Evolutionary conservation across 2,888 invertebrate genomes (phyloP).

Genomic region (Baccha elongata): DNA sequence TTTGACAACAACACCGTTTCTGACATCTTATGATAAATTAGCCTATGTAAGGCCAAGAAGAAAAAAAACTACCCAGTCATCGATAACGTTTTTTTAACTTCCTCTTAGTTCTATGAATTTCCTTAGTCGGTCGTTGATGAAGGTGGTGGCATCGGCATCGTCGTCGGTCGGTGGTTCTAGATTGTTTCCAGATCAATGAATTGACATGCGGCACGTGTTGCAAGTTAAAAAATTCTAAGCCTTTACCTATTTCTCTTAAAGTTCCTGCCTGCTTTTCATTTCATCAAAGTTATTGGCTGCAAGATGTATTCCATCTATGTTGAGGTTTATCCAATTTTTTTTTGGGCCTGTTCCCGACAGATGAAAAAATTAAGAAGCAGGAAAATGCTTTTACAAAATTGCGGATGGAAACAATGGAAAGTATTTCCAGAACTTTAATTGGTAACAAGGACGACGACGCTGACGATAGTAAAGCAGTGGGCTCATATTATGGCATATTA

Average conservation of each 20-base stretch:
- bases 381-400: constrained; percentile 19
- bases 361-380: constrained; percentile 16
- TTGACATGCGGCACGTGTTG: constrained; percentile 68
- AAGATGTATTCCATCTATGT: constrained; percentile 11
- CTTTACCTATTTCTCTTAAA: constrained; percentile 53
- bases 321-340: constrained; percentile 17
- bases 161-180: constrained; percentile 10
- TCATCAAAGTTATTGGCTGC: constrained; percentile 6
- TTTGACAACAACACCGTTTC: constrained; percentile 23
- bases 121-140: not conserved
- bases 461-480: constrained; percentile 5
- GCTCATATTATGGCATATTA: constrained; percentile 64
- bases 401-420: constrained; percentile 55
- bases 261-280: constrained; percentile 11
- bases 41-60: constrained; percentile 34
- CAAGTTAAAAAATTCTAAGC: constrained; percentile 61
- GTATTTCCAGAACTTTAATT: constrained; percentile 68
- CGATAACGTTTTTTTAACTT: constrained; percentile 11
- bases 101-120: constrained; percentile 21
- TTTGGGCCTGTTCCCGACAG: constrained; percentile 50
- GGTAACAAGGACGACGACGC: constrained; percentile 54
- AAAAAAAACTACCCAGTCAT: constrained; percentile 4
- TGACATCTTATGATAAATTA: constrained; percentile 66
- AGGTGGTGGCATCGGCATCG: not conserved
- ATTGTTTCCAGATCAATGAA: constrained; percentile 65